These are phyloP conservation scores for Urocitellus parryii DNA, from an alignment of 2,113 vertebrate species.

Conservation along the genomic window DNA sequence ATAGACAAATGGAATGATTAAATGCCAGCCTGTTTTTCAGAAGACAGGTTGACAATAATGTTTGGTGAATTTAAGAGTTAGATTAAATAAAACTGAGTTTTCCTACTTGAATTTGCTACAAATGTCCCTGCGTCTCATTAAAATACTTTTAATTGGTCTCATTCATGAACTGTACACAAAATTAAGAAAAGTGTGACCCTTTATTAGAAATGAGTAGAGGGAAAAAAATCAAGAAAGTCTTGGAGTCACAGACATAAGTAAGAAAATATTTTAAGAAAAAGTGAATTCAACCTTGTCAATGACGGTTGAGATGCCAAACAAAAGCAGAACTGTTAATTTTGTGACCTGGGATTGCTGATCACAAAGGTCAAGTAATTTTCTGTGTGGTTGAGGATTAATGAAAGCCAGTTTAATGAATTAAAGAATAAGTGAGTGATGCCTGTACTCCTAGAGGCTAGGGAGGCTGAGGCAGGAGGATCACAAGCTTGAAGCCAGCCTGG, in stretches of 20 bases:
- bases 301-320: neutral
- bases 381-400: neutral
- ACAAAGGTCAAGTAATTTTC: neutral
- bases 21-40: slow-evolving; percentile 26
- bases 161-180: neutral
- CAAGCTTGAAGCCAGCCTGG: no score
- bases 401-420: neutral
- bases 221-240: neutral
- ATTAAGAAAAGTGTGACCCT: neutral
- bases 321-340: neutral
- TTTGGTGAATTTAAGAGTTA: slow-evolving; percentile 43
- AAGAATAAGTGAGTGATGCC: neutral
- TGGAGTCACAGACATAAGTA: neutral
- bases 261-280: neutral
- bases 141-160: neutral
- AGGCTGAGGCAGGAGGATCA: no score
- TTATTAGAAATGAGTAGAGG: neutral
- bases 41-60: slow-evolving; percentile 29
- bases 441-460: no score
- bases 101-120: neutral
- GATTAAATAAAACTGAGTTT: slow-evolving; percentile 42
- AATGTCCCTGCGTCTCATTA: neutral
- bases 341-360: neutral
- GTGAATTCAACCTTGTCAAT: neutral
- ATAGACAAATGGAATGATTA: slow-evolving; percentile 53